Percentiles rank a stretch among this genome's conserved stretches.
phyloP scores from a whole-genome alignment of 2,113 vertebrate genomes.

The Zonotrichia leucophrys region DNA sequence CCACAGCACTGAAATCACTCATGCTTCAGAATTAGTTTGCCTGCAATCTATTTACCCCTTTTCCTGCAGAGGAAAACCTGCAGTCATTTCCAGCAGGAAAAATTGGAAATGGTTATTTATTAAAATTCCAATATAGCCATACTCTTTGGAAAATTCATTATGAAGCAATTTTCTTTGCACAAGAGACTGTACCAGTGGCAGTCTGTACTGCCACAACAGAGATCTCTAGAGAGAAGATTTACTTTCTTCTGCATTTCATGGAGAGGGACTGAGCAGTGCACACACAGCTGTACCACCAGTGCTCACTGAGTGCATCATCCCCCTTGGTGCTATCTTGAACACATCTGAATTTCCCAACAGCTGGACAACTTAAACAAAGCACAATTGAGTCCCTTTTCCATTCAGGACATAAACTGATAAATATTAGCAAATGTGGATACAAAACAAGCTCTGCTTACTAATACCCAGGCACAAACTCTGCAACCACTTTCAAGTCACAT shows the following conservation, averaged over 20 bases:
- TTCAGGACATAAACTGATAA: not conserved
- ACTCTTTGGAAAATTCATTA: not conserved
- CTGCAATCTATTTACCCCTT: not conserved
- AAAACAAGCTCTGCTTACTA: not conserved
- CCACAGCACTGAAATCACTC: not conserved
- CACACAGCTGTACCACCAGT: not conserved
- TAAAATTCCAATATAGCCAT: not conserved
- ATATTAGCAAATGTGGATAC: not conserved
- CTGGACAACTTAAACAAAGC: not conserved
- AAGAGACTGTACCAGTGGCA: not conserved
- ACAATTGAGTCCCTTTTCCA: not conserved
- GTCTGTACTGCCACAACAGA: not conserved
- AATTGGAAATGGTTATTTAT: not conserved
- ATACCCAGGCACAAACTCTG: not conserved
- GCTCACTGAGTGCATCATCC: not conserved
- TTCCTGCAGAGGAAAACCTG: not conserved
- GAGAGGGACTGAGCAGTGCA: not conserved
- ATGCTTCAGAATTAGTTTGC: not conserved
- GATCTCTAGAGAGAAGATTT: not conserved
- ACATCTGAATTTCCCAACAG: not conserved
- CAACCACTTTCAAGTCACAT: slow-evolving; percentile 21
- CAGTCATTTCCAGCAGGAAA: not conserved
- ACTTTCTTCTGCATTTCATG: not conserved
- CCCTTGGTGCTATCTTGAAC: not conserved
- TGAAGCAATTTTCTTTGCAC: not conserved